Evolutionary conservation across 2,797 vertebrate species (phyloP), one percentile per base, ranked within the genome.

Genomic region (Podargus strigoides): DNA sequence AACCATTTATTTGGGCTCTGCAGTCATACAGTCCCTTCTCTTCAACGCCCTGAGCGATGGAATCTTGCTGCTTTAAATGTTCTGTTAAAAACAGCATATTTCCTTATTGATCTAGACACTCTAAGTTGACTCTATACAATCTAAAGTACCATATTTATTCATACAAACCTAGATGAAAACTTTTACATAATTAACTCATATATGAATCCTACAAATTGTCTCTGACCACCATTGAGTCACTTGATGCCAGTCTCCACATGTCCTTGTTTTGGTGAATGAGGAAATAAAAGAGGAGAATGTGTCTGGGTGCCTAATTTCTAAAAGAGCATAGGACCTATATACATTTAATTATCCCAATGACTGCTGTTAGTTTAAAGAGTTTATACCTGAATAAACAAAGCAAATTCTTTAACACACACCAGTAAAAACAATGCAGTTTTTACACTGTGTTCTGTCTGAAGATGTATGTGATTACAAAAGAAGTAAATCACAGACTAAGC

Each of bases 61-160:
- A 46, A 85, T 97, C 94, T 89, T 96, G 95, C 84, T 75, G 92
- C 96, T 97, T 97, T 55, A 98, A 79, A 78, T 72, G 84, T 42
- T 97, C 97, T 98, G 95, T 95, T 76, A 95, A 94, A 96, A 70
- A 74, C 86, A 97, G 44, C 19, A 34, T 66, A 55, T 81, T 73
- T 87, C 66, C 82, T 84, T 53, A 41, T 20, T 76, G 39, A 52
- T 56, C 18, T 20, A 30, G 56, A 56, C 23, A 73, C 26, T 80
- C 5, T 58, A 74, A 24, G 87, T 28, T n/a, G 88, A 59, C 32
- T n/a, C 24, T 68, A 3, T 1, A 39, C 44, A 44, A 82, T 26
- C 56, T 50, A 1, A 86, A 88, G 20, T 39, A 64, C 49, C 62
- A 17, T 3, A 7, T 4, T 86, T 53, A 59, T 13, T 21, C 69